Conservation (phyloP, 2,113 vertebrate species). For the Genyomyrus donnyi region DNA sequence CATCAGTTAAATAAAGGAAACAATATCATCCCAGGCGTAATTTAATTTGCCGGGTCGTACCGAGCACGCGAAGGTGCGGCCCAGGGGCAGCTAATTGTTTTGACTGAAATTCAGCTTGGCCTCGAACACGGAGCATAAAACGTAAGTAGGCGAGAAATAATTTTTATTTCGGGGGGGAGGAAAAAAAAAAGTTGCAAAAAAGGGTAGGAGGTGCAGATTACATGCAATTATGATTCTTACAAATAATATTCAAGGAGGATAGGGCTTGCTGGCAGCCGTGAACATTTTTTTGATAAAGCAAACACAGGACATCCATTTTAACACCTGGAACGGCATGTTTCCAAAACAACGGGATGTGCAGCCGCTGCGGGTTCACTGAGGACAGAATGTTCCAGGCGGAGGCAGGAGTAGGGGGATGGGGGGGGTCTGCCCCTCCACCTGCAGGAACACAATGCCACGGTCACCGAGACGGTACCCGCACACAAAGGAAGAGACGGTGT, state of each 20-base stretch:
- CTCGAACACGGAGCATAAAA: not conserved
- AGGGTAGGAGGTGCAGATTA: not conserved
- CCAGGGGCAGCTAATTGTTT: not conserved
- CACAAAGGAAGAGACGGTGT: not conserved
- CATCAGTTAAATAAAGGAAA: slow-evolving; percentile 7
- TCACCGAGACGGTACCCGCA: not conserved
- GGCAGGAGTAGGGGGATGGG: not conserved
- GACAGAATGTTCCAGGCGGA: slow-evolving; percentile 6
- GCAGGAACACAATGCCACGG: not conserved
- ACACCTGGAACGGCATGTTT: slow-evolving; percentile 1
- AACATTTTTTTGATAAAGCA: not conserved
- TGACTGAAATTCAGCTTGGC: not conserved
- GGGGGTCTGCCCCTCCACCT: not conserved
- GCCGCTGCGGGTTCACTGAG: not conserved
- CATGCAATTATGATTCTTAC: not conserved
- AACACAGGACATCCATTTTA: not conserved
- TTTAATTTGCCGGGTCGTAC: not conserved
- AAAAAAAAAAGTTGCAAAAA: not conserved
- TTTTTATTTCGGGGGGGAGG: not conserved
- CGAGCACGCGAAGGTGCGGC: not conserved
- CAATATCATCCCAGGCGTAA: not conserved
- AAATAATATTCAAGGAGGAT: not conserved
- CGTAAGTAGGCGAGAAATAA: not conserved
- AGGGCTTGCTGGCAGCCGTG: not conserved
- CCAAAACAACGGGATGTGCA: not conserved